phyloP scores from a whole-genome alignment of 2,888 invertebrate species.

The Perithous albicinctus region DNA sequence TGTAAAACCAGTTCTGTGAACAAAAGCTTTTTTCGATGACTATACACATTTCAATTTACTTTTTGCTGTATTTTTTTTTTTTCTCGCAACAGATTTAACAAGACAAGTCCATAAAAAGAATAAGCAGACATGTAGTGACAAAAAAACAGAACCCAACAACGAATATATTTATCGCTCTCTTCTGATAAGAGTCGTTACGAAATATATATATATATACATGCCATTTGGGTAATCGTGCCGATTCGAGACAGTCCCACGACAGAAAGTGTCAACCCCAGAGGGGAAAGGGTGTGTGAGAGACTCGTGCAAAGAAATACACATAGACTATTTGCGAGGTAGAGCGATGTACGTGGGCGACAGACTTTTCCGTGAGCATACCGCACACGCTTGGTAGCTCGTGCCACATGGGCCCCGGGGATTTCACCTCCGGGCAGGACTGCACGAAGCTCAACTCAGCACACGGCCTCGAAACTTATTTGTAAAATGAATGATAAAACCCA shows the following conservation, averaged over 20 bases:
- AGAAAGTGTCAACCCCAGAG: neutral
- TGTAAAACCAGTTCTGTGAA: too few species aligned
- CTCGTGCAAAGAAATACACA: conserved; percentile 1
- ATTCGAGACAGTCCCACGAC: conserved; percentile 2
- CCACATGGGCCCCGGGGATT: conserved; percentile 44
- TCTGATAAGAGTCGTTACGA: neutral
- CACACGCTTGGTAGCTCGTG: conserved; percentile 28
- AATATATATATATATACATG: too few species aligned
- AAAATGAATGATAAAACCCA: conserved; percentile 60
- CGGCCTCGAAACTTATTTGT: conserved; percentile 53
- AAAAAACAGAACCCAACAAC: neutral
- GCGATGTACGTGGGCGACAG: conserved; percentile 10
- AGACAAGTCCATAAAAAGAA: too few species aligned
- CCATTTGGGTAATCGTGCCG: neutral
- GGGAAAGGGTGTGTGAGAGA: conserved; percentile 6
- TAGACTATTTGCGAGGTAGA: neutral
- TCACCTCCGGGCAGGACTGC: conserved; percentile 25
- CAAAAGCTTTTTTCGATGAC: too few species aligned
- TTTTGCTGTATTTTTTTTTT: too few species aligned
- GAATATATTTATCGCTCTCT: neutral
- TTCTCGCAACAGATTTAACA: too few species aligned
- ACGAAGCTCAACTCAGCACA: conserved; percentile 48
- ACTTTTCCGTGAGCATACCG: conserved; percentile 37
- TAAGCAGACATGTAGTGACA: too few species aligned
- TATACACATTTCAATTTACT: too few species aligned